phyloP scores from a whole-genome alignment of 2,113 vertebrate species.

The Megaceryle maxima region DNA sequence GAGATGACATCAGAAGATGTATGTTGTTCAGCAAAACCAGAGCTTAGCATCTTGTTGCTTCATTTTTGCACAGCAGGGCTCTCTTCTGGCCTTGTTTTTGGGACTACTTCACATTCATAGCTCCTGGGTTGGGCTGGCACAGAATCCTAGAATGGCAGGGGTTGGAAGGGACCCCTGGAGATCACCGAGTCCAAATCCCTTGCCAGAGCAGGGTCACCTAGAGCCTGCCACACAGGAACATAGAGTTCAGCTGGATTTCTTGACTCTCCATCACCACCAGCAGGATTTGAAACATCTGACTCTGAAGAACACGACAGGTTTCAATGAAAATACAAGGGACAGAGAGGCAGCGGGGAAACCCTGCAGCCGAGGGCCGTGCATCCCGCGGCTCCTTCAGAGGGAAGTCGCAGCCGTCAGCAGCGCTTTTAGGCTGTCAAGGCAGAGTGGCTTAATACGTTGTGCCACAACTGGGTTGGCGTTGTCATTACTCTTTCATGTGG shows the following conservation, averaged over 20 bases:
- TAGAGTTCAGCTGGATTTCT: neutral
- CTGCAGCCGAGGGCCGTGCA: accelerated
- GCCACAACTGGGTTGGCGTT: neutral
- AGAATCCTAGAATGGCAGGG: too few relatives aligned
- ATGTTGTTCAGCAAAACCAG: neutral
- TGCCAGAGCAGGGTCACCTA: neutral
- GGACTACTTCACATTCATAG: neutral
- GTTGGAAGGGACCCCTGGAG: too few relatives aligned
- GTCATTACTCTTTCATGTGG: neutral
- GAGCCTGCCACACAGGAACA: too few relatives aligned
- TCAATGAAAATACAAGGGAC: neutral
- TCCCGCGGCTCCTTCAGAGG: accelerated
- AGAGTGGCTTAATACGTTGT: neutral
- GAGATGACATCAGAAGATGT: neutral
- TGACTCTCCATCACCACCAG: neutral
- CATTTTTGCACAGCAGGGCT: neutral
- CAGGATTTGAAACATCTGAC: neutral
- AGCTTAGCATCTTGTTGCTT: neutral
- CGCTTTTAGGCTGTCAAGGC: neutral
- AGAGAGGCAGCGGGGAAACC: neutral
- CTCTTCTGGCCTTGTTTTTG: neutral
- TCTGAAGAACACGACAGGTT: neutral
- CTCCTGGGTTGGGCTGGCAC: neutral
- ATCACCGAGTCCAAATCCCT: too few relatives aligned
- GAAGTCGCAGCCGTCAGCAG: neutral